phyloP scores from a whole-genome alignment of 2,113 vertebrate genomes.

The Puntigrus tetrazona region DNA sequence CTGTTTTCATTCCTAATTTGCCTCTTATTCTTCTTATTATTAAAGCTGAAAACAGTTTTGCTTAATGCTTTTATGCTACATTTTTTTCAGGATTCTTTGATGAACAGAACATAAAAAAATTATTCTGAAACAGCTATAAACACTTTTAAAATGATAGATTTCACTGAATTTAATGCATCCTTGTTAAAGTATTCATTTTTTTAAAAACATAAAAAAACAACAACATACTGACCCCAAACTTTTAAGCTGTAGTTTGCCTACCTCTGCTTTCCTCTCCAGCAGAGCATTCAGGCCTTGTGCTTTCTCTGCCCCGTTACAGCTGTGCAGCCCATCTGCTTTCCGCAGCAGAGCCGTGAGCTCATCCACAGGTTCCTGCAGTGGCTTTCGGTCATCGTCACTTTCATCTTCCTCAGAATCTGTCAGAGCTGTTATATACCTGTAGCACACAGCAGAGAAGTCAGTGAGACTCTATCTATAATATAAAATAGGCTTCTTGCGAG shows the following conservation, averaged over 20 bases:
- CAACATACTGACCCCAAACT: neutral
- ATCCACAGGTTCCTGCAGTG: constrained; percentile 54
- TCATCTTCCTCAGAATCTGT: constrained; percentile 90
- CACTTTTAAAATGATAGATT: neutral
- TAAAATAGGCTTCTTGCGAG: neutral
- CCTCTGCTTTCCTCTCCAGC: constrained; percentile 82
- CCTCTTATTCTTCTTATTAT: neutral
- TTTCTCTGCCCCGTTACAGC: constrained; percentile 78
- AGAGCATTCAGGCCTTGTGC: constrained; percentile 79
- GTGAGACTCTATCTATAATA: no score
- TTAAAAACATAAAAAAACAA: neutral
- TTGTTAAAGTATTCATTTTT: neutral
- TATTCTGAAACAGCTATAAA: neutral
- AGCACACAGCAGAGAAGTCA: constrained; percentile 48
- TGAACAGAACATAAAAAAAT: neutral
- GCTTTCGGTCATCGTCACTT: constrained; percentile 60
- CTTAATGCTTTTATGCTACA: neutral
- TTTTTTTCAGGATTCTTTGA: neutral
- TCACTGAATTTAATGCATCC: neutral
- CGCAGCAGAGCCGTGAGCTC: constrained; percentile 77
- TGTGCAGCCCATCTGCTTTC: constrained; percentile 78
- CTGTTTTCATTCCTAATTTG: neutral
- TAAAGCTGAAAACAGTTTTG: neutral
- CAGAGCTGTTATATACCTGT: constrained; percentile 92
- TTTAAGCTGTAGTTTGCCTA: constrained; percentile 53